Conservation (phyloP, 2,888 invertebrate species). For the Polydrusus pterygomalis region DNA sequence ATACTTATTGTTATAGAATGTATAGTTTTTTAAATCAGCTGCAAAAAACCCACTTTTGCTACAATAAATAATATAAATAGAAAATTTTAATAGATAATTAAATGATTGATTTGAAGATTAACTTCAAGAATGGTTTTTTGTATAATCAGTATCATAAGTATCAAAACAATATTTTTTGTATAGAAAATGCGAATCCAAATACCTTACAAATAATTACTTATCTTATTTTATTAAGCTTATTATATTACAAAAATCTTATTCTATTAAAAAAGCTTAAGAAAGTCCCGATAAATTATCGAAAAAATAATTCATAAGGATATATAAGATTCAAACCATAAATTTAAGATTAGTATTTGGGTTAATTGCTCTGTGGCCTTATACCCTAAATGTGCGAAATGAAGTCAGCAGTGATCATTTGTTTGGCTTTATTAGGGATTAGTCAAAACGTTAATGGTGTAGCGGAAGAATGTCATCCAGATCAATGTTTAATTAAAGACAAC, state of each 20-base stretch:
- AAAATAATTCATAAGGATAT: neutral
- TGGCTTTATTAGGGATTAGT: conserved; percentile 3
- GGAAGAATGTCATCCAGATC: conserved; percentile 40
- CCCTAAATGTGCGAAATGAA: conserved; percentile 19
- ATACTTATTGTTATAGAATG: too few relatives aligned
- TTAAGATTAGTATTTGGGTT: neutral
- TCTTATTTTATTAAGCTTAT: neutral
- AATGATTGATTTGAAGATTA: neutral
- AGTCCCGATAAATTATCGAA: conserved; percentile 1
- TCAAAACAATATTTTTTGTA: too few relatives aligned
- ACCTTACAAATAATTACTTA: too few relatives aligned
- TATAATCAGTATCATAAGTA: too few relatives aligned
- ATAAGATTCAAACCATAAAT: neutral
- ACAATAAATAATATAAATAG: too few relatives aligned
- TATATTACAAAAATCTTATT: neutral
- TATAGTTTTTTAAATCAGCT: too few relatives aligned
- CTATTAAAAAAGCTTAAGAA: neutral
- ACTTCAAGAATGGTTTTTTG: neutral
- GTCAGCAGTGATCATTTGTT: conserved; percentile 10
- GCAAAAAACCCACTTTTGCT: too few relatives aligned
- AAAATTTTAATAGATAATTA: neutral
- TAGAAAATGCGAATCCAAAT: too few relatives aligned
- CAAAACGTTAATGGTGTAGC: conserved; percentile 40
- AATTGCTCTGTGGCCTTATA: neutral
- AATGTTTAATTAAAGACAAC: conserved; percentile 57